phyloP scores from a whole-genome alignment of 2,113 vertebrate genomes.

The Orthonyx spaldingii region DNA sequence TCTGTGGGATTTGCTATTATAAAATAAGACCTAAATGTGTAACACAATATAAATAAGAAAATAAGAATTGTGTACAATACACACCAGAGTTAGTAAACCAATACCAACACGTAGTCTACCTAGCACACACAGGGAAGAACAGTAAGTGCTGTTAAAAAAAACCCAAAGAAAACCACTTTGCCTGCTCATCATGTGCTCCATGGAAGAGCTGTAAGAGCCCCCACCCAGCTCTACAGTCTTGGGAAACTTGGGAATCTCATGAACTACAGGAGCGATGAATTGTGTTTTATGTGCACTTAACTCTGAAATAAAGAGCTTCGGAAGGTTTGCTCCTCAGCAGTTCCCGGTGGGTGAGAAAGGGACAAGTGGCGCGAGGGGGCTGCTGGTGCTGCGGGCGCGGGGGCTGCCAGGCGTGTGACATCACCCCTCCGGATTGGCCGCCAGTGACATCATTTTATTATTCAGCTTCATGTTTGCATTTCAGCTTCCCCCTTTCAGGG shows the following conservation, averaged over 20 bases:
- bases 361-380: background rate
- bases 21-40: background rate
- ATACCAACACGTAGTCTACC: background rate
- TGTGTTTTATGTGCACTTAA: background rate
- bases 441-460: constrained; percentile 77
- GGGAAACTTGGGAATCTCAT: background rate
- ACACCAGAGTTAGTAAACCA: background rate
- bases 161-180: background rate
- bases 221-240: background rate
- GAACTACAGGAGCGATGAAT: background rate
- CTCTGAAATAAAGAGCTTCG: background rate
- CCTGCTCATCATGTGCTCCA: background rate
- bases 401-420: constrained; percentile 34
- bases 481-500: constrained; percentile 60
- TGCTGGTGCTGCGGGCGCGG: background rate
- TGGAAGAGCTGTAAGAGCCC: background rate
- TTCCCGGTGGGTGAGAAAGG: background rate
- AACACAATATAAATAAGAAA: background rate
- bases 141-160: background rate
- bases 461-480: constrained; percentile 32
- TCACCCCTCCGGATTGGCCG: constrained; percentile 66
- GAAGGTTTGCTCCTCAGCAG: background rate
- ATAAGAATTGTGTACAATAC: background rate
- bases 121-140: background rate
- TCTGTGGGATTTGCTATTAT: background rate